Percentiles rank a stretch among this genome's conserved stretches.
These are phyloP conservation scores for Phenacoccus solenopsis DNA, from an alignment of 1,140 invertebrate genomes.

Conservation along the genomic window DNA sequence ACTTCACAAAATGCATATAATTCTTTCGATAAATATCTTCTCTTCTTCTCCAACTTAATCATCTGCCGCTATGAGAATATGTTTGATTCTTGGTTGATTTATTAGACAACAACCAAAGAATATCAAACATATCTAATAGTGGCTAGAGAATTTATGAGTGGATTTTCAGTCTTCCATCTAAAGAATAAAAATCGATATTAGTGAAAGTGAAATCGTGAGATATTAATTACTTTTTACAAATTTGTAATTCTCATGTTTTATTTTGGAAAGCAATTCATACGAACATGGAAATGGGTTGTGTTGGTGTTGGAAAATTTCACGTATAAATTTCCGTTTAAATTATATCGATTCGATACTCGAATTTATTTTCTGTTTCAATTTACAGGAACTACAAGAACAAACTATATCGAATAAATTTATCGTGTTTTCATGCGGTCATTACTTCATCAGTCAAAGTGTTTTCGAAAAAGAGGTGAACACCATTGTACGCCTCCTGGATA, in stretches of 20 bases:
- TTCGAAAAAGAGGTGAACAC: constrained; percentile 6
- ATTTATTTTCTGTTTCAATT: neutral
- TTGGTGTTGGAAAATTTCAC: no score
- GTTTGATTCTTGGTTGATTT: constrained; percentile 16
- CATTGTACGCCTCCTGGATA: neutral
- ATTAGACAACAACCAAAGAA: constrained; percentile 10
- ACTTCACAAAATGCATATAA: no score
- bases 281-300: no score
- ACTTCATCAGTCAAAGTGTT: neutral
- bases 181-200: no score
- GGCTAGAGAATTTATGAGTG: neutral
- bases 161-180: neutral
- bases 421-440: constrained; percentile 6
- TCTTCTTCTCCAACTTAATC: neutral
- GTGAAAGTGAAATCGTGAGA: no score
- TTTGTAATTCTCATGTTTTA: no score
- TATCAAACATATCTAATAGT: constrained; percentile 17
- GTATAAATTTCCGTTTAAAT: no score
- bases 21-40: no score
- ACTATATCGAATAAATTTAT: neutral
- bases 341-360: no score
- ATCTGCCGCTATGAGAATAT: constrained; percentile 14
- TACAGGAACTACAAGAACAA: neutral
- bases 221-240: no score
- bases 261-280: no score